Evolutionary conservation across 2,113 vertebrate genomes (phyloP), one percentile per base, ranked within the genome.

Genomic region (Neoarius graeffei): DNA sequence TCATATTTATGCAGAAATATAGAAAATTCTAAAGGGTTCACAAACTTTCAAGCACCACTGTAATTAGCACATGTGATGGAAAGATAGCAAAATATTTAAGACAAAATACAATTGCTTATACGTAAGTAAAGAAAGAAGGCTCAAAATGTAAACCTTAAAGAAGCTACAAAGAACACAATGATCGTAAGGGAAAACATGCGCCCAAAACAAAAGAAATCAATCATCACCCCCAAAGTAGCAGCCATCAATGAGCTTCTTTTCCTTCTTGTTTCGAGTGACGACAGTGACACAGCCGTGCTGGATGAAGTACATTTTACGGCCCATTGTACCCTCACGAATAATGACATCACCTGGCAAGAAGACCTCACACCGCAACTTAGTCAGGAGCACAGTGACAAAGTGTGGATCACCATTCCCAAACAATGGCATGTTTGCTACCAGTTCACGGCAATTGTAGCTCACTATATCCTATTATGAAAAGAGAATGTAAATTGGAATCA

Each of bases 251-350:
- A 99, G 94, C 80, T 94, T 95, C 93, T 97, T 96, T 90, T 97
- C 97, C 88, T 97, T 98, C 77, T 95, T 97, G 89, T 97, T 97
- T 54, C 96, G 97, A 56, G 98, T 97, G 92, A 97, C 93, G 88
- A 99, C 96, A 0, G 96, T 97, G 84, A 98, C 97, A 50, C 97
- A 94, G 30, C 98, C 98, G 0, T 99, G 98, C 89, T 99, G 98
- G 92, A 99, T 98, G 92, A 99, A 99, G 92, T 99, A 99, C 98
- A 99, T 99, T 92, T 99, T 99, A 76, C 98, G 97, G 69, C 97
- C 98, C 54, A 98, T 95, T 0, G 96, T 97, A 69, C 97, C 98
- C 93, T 99, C 98, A 85, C 97, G 95, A 79, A 99, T 98, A 59
- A 99, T 96, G 8, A 96, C 95, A 93, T 99, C 98, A 76, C 94